phyloP scores from a whole-genome alignment of 2,113 vertebrate genomes.

The Oriolus oriolus region DNA sequence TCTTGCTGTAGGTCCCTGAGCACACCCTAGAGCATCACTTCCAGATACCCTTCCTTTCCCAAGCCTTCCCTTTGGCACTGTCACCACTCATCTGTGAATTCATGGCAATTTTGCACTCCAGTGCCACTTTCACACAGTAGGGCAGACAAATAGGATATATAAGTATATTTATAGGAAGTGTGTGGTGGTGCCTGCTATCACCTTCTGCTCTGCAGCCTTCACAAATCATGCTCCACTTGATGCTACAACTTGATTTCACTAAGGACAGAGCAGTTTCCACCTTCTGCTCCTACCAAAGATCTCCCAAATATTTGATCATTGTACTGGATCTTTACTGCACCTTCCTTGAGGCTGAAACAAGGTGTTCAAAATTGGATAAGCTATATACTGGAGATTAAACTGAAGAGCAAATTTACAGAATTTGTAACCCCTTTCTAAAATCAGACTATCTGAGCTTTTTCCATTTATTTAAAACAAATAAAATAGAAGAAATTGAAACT shows the following conservation, averaged over 20 bases:
- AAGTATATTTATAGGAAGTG: not conserved
- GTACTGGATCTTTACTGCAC: not conserved
- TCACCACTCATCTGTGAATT: not conserved
- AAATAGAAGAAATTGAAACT: not conserved
- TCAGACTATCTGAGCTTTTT: not conserved
- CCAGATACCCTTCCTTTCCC: not conserved
- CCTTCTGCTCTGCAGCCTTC: not conserved
- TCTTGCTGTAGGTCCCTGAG: not conserved
- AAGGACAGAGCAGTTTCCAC: not conserved
- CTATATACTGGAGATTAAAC: not conserved
- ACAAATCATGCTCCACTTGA: not conserved
- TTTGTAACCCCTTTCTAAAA: not conserved
- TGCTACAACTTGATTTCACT: not conserved
- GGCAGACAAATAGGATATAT: not conserved
- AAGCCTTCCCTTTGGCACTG: not conserved
- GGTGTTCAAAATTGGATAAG: not conserved
- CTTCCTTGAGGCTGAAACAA: not conserved
- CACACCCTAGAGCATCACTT: not conserved
- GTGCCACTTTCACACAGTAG: not conserved
- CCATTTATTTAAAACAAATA: not conserved
- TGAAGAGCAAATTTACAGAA: not conserved
- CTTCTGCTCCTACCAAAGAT: not conserved
- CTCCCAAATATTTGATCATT: not conserved
- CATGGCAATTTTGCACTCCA: not conserved
- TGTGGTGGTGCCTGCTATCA: not conserved